Evolutionary conservation across 2,113 vertebrate species (phyloP).

Genomic region (Tylochromis polylepis): DNA sequence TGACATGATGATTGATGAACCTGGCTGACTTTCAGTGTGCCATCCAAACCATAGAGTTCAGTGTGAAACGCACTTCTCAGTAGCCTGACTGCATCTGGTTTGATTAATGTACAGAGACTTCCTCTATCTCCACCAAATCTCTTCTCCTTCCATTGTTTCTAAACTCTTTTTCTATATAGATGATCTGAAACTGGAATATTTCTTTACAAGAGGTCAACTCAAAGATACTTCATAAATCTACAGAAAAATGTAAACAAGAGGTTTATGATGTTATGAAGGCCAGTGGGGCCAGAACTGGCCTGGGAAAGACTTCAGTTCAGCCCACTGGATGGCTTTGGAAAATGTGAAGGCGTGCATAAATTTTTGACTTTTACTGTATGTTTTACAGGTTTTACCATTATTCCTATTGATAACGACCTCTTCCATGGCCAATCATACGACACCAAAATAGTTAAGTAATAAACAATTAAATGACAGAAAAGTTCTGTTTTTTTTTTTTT

Average conservation of each 20-base stretch:
- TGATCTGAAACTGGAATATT: not conserved
- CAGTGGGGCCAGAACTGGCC: not conserved
- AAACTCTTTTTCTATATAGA: not conserved
- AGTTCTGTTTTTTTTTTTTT: too few species aligned
- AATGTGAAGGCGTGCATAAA: not conserved
- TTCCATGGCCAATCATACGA: not conserved
- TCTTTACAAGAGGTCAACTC: not conserved
- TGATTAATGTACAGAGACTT: slow-evolving; percentile 61
- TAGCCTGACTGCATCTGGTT: slow-evolving; percentile 62
- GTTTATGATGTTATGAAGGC: too few species aligned
- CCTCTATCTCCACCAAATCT: not conserved
- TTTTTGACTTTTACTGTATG: not conserved
- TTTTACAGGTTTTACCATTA: not conserved
- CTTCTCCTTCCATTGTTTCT: not conserved
- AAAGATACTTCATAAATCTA: not conserved
- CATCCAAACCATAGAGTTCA: slow-evolving; percentile 40
- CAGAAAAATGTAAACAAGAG: not conserved
- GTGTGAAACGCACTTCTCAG: slow-evolving; percentile 21
- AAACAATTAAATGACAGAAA: too few species aligned
- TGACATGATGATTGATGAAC: slow-evolving; percentile 52
- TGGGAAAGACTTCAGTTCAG: not conserved
- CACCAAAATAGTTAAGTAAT: not conserved
- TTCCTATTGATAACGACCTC: not conserved
- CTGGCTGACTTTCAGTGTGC: slow-evolving; percentile 51
- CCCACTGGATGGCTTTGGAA: not conserved